Evolutionary conservation across 2,113 vertebrate species (phyloP).

Genomic region (Hypanus sabinus): DNA sequence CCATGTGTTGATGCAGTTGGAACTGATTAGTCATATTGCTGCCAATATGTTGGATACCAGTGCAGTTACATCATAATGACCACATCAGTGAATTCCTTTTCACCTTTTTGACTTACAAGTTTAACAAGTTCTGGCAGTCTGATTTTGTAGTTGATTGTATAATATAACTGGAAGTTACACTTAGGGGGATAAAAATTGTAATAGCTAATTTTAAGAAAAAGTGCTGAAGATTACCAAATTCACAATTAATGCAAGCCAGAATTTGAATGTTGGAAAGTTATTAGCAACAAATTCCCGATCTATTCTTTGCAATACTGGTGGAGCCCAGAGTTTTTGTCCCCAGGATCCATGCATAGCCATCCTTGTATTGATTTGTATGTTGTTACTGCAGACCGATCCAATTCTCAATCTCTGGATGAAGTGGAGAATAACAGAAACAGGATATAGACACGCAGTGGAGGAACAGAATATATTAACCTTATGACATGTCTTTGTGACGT

Average conservation of each 20-base stretch:
- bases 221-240: background rate
- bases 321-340: no score
- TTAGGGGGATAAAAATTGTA: background rate
- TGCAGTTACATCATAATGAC: background rate
- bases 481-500: no score
- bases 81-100: background rate
- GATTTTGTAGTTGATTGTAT: background rate
- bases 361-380: no score
- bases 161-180: background rate
- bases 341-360: no score
- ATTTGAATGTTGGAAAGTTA: no score
- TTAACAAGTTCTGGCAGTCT: background rate
- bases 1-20: background rate
- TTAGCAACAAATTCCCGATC: no score
- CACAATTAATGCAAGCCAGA: background rate
- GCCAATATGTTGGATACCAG: constrained; percentile 26
- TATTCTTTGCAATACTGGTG: no score
- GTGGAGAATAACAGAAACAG: no score
- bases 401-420: no score
- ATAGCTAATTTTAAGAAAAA: background rate
- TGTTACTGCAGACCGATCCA: no score
- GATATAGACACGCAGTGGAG: no score
- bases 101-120: background rate
- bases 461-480: no score
- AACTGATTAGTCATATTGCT: background rate